Evolutionary conservation across 2,797 vertebrate species (phyloP).

Genomic region (Parambassis ranga): DNA sequence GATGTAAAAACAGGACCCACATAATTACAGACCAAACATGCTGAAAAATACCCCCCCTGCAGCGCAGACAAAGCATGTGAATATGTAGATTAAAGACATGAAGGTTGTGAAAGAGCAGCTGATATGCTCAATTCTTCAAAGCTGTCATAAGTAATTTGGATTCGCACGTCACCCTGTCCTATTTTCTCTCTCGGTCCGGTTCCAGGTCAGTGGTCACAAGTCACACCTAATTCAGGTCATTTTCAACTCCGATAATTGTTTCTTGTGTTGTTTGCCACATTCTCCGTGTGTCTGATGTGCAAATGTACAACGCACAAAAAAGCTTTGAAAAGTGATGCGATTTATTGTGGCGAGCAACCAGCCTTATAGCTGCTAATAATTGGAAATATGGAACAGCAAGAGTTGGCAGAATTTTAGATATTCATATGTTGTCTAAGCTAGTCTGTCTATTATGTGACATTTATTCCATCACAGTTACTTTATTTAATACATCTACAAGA

Average conservation of each 20-base stretch:
- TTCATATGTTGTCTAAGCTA: background rate
- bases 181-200: constrained; percentile 57
- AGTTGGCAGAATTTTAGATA: background rate
- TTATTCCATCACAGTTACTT: background rate
- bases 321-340: background rate
- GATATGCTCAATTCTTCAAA: constrained; percentile 55
- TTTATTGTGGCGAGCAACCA: no score
- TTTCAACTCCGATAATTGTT: constrained; percentile 45
- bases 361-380: no score
- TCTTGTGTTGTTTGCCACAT: constrained; percentile 6
- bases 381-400: no score
- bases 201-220: constrained; percentile 72
- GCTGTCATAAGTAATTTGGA: constrained; percentile 63
- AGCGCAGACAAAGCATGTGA: constrained; percentile 24
- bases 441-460: background rate
- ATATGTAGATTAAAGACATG: constrained; percentile 26
- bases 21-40: background rate
- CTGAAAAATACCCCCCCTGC: background rate
- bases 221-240: constrained; percentile 60
- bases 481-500: no score
- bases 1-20: background rate
- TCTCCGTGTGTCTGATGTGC: background rate
- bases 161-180: constrained; percentile 54
- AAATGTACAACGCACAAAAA: background rate
- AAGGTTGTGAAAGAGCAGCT: constrained; percentile 40